Evolutionary conservation across 2,888 invertebrate genomes (phyloP).

Genomic region (Deladenus siricidicola): DNA sequence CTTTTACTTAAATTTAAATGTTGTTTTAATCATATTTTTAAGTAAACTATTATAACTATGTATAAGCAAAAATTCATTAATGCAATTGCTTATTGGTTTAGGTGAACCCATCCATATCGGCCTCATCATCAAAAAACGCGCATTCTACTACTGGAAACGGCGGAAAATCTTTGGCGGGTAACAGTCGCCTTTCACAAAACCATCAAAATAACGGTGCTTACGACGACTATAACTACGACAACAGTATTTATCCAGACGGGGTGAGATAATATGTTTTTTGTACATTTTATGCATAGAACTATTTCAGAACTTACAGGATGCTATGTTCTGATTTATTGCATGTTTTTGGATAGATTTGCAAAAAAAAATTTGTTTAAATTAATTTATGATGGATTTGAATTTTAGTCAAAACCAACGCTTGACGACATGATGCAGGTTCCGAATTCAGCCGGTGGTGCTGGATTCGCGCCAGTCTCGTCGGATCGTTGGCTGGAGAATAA

Average conservation of each 20-base stretch:
- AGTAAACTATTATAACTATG: too few species aligned
- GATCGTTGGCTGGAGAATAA: conserved; percentile 50
- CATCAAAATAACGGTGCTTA: background rate
- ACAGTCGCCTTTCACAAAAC: too few species aligned
- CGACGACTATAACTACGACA: conserved; percentile 2
- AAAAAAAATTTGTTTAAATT: background rate
- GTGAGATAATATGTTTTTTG: too few species aligned
- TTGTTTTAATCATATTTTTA: too few species aligned
- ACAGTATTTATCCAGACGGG: conserved; percentile 7
- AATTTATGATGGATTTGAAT: background rate
- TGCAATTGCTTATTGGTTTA: too few species aligned
- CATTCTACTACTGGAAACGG: too few species aligned
- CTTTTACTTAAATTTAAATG: too few species aligned
- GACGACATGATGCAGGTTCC: conserved; percentile 30
- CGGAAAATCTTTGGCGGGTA: too few species aligned
- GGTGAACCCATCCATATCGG: too few species aligned
- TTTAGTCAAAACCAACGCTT: conserved; percentile 11
- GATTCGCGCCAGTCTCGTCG: conserved; percentile 30
- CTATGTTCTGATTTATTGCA: too few species aligned
- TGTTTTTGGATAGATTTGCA: background rate
- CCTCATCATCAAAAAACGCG: too few species aligned
- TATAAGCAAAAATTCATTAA: too few species aligned
- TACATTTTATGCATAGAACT: background rate
- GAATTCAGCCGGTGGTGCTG: conserved; percentile 41
- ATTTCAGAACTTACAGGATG: conserved; percentile 12